These are phyloP conservation scores for Lipotes vexillifer DNA, from an alignment of 2,113 vertebrate species.

Conservation along the genomic window DNA sequence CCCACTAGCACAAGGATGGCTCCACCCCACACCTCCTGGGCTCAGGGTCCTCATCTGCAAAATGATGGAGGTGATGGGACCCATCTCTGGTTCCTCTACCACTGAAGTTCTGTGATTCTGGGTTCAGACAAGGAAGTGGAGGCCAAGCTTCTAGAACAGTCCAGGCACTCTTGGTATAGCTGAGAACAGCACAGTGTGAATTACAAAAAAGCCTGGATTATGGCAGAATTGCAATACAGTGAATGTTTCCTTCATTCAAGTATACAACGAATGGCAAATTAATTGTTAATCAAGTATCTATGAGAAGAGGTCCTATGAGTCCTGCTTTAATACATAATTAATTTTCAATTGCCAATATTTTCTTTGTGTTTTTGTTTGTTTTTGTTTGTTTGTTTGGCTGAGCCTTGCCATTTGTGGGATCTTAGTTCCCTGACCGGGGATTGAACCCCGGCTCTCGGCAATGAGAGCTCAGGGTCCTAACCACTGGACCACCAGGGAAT, in stretches of 20 bases:
- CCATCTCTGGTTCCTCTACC: not conserved
- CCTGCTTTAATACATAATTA: not conserved
- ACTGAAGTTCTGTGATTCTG: not conserved
- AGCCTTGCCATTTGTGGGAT: rapidly evolving
- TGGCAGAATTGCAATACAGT: not conserved
- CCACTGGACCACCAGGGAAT: not conserved
- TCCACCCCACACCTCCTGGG: rapidly evolving
- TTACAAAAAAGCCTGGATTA: not conserved
- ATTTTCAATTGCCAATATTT: not conserved
- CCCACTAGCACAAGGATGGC: not conserved
- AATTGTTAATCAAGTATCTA: not conserved
- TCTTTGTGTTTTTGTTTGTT: not conserved
- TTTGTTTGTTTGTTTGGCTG: not conserved
- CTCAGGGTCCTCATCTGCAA: no score
- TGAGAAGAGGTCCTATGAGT: not conserved
- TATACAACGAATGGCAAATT: not conserved
- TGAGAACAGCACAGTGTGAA: no score
- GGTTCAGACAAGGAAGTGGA: not conserved
- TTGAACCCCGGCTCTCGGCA: rapidly evolving
- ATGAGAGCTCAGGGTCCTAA: not conserved
- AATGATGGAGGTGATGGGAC: not conserved
- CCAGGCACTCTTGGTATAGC: rapidly evolving
- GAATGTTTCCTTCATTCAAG: not conserved
- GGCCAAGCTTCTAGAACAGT: not conserved
- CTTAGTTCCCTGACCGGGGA: not conserved